Conservation (phyloP, 2,797 vertebrate species). For the Sarcoramphus papa region DNA sequence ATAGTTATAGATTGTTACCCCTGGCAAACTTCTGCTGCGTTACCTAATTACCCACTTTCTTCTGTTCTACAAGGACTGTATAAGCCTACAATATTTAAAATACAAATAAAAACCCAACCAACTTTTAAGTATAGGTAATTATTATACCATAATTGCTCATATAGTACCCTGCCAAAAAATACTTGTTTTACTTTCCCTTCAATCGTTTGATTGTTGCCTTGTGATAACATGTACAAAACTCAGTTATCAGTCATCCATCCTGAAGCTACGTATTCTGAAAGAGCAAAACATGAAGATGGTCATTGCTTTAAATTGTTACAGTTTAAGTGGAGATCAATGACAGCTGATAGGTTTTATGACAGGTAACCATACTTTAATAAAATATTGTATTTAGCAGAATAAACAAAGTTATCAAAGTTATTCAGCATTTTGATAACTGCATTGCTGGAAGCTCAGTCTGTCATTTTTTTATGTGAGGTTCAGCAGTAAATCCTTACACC, state of each 20-base stretch:
- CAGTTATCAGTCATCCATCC: not conserved
- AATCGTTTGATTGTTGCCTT: not conserved
- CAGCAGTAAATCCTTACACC: not conserved
- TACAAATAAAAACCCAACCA: not conserved
- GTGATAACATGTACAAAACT: not conserved
- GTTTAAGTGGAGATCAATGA: not conserved
- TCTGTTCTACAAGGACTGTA: not conserved
- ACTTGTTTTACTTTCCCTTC: not conserved
- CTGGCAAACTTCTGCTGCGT: not conserved
- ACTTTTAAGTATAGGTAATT: not conserved
- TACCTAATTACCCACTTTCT: not conserved
- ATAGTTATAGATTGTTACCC: rapidly evolving
- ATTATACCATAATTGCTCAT: not conserved
- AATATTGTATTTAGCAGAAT: not conserved
- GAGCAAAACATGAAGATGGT: not conserved
- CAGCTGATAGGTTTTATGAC: not conserved
- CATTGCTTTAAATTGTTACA: not conserved
- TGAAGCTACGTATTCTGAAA: not conserved
- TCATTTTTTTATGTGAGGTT: not conserved
- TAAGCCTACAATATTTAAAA: not conserved
- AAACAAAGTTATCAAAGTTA: not conserved
- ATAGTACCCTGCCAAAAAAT: not conserved
- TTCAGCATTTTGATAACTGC: not conserved
- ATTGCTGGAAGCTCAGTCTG: not conserved
- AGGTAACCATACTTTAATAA: not conserved